Conservation (phyloP, 2,797 vertebrate species). For the Sebastolobus altivelis region DNA sequence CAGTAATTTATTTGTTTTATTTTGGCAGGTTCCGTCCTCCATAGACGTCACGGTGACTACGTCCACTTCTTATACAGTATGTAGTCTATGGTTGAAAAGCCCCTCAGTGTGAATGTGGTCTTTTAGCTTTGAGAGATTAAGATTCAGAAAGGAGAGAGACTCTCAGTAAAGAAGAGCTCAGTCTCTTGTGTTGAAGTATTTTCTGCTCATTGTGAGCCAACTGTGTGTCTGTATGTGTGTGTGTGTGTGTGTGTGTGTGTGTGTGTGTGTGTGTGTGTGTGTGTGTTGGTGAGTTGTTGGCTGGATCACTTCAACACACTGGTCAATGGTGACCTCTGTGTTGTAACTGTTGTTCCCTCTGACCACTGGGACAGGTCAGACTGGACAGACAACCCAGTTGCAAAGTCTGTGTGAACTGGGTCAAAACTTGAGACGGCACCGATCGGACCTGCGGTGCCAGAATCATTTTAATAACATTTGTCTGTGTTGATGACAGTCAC, state of each 20-base stretch:
- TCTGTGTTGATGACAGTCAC: background rate
- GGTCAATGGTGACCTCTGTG: conserved; percentile 12
- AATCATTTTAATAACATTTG: background rate
- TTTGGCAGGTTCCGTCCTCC: too few relatives aligned
- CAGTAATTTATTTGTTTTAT: too few relatives aligned
- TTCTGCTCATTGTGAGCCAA: background rate
- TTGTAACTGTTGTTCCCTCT: background rate
- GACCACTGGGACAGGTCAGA: background rate
- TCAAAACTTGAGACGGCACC: conserved; percentile 3
- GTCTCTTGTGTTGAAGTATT: background rate
- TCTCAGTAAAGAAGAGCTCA: background rate
- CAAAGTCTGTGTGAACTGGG: conserved; percentile 33
- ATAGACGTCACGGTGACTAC: too few relatives aligned
- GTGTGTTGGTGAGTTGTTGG: background rate
- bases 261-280: too few relatives aligned
- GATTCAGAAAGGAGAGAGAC: background rate
- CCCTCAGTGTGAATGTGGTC: background rate
- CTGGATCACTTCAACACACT: background rate
- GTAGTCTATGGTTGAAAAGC: too few relatives aligned
- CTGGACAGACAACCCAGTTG: conserved; percentile 17
- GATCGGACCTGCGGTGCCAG: background rate
- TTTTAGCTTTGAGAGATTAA: background rate
- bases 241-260: too few relatives aligned
- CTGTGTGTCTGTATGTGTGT: background rate
- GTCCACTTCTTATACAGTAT: too few relatives aligned